Evolutionary conservation across 1,140 invertebrate genomes (phyloP).

Genomic region (Dinothrombium tinctorium): DNA sequence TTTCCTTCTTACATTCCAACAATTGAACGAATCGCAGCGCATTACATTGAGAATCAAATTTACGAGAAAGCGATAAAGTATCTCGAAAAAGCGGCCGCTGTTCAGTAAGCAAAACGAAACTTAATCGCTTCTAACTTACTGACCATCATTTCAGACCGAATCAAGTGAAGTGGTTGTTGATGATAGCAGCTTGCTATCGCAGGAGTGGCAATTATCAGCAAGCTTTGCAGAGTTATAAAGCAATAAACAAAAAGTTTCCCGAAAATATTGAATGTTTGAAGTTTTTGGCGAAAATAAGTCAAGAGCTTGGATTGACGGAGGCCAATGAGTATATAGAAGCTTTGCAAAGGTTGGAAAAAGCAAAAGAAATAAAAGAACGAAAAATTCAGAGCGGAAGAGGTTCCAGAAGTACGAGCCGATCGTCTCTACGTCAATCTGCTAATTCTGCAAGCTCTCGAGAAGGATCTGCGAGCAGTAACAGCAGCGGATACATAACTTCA

Average conservation of each 20-base stretch:
- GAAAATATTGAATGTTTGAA: conserved; percentile 66
- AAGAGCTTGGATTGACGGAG: conserved; percentile 36
- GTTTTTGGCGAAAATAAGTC: conserved; percentile 52
- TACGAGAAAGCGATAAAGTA: conserved; percentile 68
- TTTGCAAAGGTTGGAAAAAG: conserved; percentile 54
- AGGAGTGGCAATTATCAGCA: conserved; percentile 58
- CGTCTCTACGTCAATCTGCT: background rate
- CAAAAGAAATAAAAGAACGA: conserved; percentile 36
- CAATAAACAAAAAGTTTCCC: conserved; percentile 47
- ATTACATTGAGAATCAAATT: conserved; percentile 68
- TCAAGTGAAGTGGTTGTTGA: conserved; percentile 56
- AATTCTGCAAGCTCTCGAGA: conserved; percentile 4
- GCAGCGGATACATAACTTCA: conserved; percentile 9
- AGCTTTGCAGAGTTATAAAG: conserved; percentile 53
- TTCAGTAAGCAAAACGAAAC: conserved; percentile 32
- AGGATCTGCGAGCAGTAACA: conserved; percentile 9
- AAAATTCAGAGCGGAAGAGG: background rate
- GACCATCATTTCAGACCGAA: conserved; percentile 29
- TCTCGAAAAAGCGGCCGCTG: conserved; percentile 63
- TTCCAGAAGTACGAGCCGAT: background rate
- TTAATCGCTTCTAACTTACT: conserved; percentile 2
- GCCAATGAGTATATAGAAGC: conserved; percentile 39
- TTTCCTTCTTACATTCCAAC: conserved; percentile 69
- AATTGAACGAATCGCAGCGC: conserved; percentile 72
- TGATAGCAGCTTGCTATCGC: conserved; percentile 57